Percentiles rank a stretch among this genome's conserved stretches.
phyloP scores from a whole-genome alignment of 2,888 invertebrate species.

The Neoaliturus tenellus region DNA sequence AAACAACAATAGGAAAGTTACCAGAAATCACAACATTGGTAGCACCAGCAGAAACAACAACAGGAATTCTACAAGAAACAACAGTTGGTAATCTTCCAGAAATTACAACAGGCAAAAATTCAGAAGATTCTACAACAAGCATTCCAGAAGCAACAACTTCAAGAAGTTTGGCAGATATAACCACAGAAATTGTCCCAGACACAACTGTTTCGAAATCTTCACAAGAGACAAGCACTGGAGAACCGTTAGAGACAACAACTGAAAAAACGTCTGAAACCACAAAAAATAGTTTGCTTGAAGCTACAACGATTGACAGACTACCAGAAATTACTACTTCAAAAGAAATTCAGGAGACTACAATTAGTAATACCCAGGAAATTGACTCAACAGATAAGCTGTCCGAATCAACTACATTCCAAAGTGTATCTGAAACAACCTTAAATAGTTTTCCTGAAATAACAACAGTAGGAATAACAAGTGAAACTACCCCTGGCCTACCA shows the following conservation, averaged over 20 bases:
- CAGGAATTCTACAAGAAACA: slow-evolving; percentile 14
- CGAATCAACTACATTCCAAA: slow-evolving; percentile 16
- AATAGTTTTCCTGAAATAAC: slow-evolving; percentile 58
- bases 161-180: neutral
- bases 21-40: neutral
- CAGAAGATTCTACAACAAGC: neutral
- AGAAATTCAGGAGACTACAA: slow-evolving; percentile 53
- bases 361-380: neutral
- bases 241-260: neutral
- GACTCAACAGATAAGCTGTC: neutral
- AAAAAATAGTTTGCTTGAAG: slow-evolving; percentile 8
- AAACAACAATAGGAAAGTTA: slow-evolving; percentile 8
- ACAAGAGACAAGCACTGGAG: neutral
- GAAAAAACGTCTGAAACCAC: neutral
- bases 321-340: slow-evolving; percentile 20
- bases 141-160: neutral
- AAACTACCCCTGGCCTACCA: slow-evolving; percentile 52
- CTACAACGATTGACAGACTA: slow-evolving; percentile 42
- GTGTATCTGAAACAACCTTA: slow-evolving; percentile 58
- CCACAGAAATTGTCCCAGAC: neutral
- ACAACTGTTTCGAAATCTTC: neutral
- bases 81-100: neutral
- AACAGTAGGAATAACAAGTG: slow-evolving; percentile 59
- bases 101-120: neutral
- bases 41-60: neutral